phyloP scores from a whole-genome alignment of 2,888 invertebrate genomes.

The Dione vanillae region DNA sequence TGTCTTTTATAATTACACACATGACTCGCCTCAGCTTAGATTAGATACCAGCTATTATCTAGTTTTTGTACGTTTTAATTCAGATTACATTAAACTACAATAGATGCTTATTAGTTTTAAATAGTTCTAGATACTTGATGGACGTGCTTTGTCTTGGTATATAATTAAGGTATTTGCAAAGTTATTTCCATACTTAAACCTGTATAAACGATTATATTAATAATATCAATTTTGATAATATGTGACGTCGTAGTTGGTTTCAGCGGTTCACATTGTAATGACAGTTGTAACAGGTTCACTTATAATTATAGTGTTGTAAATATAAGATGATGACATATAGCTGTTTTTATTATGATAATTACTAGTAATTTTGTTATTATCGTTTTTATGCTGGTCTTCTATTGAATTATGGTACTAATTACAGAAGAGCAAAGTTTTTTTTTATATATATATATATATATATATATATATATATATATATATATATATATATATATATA shows the following conservation, averaged over 20 bases:
- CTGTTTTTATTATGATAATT: background rate
- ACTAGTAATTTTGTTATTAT: no score
- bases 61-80: constrained; percentile 20
- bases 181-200: constrained; percentile 9
- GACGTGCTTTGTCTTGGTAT: background rate
- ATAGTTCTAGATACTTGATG: background rate
- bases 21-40: constrained; percentile 5
- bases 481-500: no score
- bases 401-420: no score
- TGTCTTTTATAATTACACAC: constrained; percentile 29
- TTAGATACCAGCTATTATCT: background rate
- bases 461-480: no score
- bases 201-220: constrained; percentile 5
- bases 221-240: constrained; percentile 1
- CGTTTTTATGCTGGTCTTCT: no score
- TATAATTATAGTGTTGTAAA: constrained; percentile 1
- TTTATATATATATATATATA: no score
- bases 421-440: no score
- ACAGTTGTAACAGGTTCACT: background rate
- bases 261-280: background rate
- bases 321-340: background rate
- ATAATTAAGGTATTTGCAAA: background rate
- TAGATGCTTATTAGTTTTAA: constrained; percentile 18
- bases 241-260: background rate
- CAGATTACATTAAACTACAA: constrained; percentile 21